These are phyloP conservation scores for Lobophora halterata DNA, from an alignment of 2,888 invertebrate genomes.

Conservation along the genomic window DNA sequence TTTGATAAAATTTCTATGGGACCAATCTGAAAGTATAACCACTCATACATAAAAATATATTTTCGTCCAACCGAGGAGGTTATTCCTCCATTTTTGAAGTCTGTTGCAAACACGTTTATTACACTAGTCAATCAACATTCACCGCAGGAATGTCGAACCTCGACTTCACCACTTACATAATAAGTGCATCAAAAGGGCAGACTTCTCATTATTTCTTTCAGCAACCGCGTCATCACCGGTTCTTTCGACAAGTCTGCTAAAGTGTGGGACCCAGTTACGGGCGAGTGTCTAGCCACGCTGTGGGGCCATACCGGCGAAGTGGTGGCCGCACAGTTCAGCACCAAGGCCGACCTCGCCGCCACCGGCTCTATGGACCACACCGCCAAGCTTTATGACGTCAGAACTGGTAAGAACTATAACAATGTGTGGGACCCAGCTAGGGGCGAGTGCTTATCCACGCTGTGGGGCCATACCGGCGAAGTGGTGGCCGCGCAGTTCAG, in stretches of 20 bases:
- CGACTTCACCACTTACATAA: no score
- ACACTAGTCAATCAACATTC: no score
- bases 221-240: conserved; percentile 87
- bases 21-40: no score
- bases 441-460: conserved; percentile 84
- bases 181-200: no score
- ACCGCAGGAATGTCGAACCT: no score
- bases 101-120: no score
- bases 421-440: conserved; percentile 83
- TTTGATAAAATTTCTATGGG: no score
- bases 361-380: conserved; percentile 90
- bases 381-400: conserved; percentile 85
- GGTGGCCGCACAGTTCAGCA: conserved; percentile 85
- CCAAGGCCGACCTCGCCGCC: conserved; percentile 83
- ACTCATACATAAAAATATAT: no score
- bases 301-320: conserved; percentile 89
- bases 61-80: no score
- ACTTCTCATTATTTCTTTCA: conserved; percentile 55
- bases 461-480: conserved; percentile 89
- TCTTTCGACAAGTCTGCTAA: conserved; percentile 90
- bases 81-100: no score
- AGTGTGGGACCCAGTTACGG: conserved; percentile 86
- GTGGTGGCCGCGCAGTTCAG: conserved; percentile 87
- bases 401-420: conserved; percentile 73
- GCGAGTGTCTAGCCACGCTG: conserved; percentile 84